Percentiles rank a stretch among this genome's conserved stretches.
These are phyloP conservation scores for Rhea pennata DNA, from an alignment of 2,113 vertebrate species.

Conservation along the genomic window DNA sequence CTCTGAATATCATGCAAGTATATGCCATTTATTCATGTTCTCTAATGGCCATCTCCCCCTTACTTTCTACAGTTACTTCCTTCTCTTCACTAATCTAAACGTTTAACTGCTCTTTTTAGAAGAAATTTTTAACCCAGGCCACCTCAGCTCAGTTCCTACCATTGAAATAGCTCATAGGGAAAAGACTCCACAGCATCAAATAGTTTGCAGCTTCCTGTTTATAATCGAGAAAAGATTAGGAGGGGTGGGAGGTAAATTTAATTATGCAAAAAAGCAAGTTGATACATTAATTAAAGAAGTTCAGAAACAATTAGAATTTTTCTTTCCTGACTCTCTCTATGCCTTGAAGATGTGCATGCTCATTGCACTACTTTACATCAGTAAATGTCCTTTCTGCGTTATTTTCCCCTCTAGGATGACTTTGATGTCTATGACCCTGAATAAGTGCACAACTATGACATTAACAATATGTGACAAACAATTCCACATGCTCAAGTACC, in stretches of 20 bases:
- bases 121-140: not conserved
- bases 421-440: constrained; percentile 1
- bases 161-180: not conserved
- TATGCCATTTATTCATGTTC: not conserved
- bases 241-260: not conserved
- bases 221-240: not conserved
- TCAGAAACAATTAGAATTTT: not conserved
- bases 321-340: not conserved
- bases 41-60: not conserved
- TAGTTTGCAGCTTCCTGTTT: not conserved
- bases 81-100: not conserved
- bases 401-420: not conserved
- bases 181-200: not conserved
- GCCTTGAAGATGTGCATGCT: not conserved
- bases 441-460: not conserved
- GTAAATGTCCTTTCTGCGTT: not conserved
- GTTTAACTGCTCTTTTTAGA: not conserved
- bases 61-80: not conserved
- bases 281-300: not conserved
- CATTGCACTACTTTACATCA: not conserved
- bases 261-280: not conserved
- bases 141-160: not conserved
- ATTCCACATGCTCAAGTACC: not conserved
- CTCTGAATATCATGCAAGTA: not conserved
- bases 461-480: constrained; percentile 19